Conservation (phyloP, 2,797 vertebrate species). For the Rhinatrema bivittatum region DNA sequence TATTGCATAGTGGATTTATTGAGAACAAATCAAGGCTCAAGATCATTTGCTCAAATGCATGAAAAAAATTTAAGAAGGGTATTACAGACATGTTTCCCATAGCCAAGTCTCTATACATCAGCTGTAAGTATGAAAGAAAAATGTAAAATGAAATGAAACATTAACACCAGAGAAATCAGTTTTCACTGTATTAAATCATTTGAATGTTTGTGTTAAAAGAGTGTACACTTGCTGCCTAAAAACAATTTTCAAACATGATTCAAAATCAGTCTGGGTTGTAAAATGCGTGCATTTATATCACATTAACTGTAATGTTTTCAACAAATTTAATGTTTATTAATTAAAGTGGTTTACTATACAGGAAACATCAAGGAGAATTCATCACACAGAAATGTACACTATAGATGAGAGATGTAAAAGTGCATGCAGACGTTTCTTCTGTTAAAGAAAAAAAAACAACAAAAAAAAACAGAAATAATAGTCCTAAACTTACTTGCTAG, state of each 20-base stretch:
- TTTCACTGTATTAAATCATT: slow-evolving; percentile 36
- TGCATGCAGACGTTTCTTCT: slow-evolving; percentile 83
- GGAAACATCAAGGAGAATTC: slow-evolving; percentile 81
- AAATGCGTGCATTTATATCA: slow-evolving; percentile 49
- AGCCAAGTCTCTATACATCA: too few relatives aligned
- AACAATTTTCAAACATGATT: slow-evolving; percentile 34
- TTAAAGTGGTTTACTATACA: slow-evolving; percentile 80
- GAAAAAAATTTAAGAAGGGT: slow-evolving; percentile 22
- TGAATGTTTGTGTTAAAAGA: slow-evolving; percentile 36
- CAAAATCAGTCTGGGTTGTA: too few relatives aligned
- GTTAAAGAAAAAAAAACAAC: slow-evolving; percentile 57
- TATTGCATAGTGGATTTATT: slow-evolving; percentile 62
- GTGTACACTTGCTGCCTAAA: too few relatives aligned
- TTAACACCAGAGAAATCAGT: slow-evolving; percentile 26
- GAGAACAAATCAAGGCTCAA: slow-evolving; percentile 40
- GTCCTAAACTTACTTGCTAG: slow-evolving; percentile 45
- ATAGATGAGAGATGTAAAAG: slow-evolving; percentile 76
- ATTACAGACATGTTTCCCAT: slow-evolving; percentile 4
- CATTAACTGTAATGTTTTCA: slow-evolving; percentile 57
- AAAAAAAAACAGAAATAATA: slow-evolving; percentile 68
- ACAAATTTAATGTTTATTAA: slow-evolving; percentile 70
- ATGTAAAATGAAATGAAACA: slow-evolving; percentile 8
- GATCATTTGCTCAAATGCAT: slow-evolving; percentile 22
- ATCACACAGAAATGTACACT: slow-evolving; percentile 85
- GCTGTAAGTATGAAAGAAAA: slow-evolving; percentile 29